Base-by-base conservation (phyloP, 2,888 invertebrate species). In the Campoletis raptor region DNA sequence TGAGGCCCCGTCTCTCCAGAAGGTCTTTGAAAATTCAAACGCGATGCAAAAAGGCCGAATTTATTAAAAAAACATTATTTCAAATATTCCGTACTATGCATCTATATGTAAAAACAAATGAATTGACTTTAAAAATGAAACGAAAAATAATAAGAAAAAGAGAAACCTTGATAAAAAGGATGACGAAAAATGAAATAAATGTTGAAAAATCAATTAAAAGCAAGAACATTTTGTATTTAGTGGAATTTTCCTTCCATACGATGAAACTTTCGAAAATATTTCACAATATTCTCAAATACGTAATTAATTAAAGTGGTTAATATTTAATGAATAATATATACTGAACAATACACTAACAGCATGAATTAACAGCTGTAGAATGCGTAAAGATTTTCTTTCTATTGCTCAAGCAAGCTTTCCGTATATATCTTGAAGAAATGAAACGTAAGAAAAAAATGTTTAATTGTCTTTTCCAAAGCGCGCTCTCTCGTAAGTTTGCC, bases 401-500 rank as follows among this genome's bases (percentile, higher is more conserved):
- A 15, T 30, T 30, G 15, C 5, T 61, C 15, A 15, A 30, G 30
- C 30, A 61, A 61, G 61, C 30, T 61, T 6, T 24, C 24, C 30
- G 15, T 6, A 61, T 30, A 61, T 61, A 61, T 61, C 15, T 6
- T 12, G 67, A 40, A 21, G n/a, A 40, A 67, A 40, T 10, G 7
- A 40, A 37, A 67, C 40, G 67, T n/a, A 40, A n/a, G 37, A 12
- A 18, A 67, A 67, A 40, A 67, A 21, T n/a, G 40, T 67, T 67
- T 40, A 40, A 45, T 21, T 83, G 77, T 67, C 37, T 78, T 67
- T 78, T 40, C 54, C 24, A 86, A 54, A 66, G 61, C 64, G 74
- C 57, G 76, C 67, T 76, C 77, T 70, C 79, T 72, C 64, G 72
- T 61, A 69, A 72, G 42, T 84, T 84, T 57, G 82, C 61, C 76